These are phyloP conservation scores for Plebejus melissa DNA, from an alignment of 2,888 invertebrate species.

Conservation along the genomic window DNA sequence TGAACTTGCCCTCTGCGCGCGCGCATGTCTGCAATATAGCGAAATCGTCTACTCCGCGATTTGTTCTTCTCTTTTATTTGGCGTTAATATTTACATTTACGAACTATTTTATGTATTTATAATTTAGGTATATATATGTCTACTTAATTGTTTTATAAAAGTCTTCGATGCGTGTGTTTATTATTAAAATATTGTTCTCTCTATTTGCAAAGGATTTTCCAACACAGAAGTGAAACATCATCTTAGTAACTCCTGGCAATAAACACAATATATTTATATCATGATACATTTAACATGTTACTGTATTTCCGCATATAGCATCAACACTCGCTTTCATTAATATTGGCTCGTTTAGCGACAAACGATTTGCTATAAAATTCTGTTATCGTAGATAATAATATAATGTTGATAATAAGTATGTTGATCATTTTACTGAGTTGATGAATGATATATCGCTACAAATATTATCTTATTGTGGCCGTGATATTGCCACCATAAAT, in stretches of 20 bases:
- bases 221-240: not conserved
- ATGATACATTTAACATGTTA: not conserved
- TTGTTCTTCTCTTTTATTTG: not conserved
- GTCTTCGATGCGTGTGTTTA: not conserved
- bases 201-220: not conserved
- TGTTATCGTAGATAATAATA: not conserved
- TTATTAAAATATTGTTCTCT: not conserved
- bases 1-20: conserved; percentile 64
- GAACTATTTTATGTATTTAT: not conserved
- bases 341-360: not conserved
- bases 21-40: conserved; percentile 32
- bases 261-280: not conserved
- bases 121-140: not conserved
- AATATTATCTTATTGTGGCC: conserved; percentile 34
- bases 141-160: not conserved
- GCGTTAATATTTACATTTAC: not conserved
- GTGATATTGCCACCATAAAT: conserved; percentile 40
- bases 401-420: not conserved
- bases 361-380: not conserved
- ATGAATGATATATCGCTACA: not conserved
- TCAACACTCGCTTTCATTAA: conserved; percentile 3
- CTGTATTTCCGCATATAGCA: not conserved
- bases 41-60: conserved; percentile 3
- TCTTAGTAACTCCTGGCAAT: not conserved
- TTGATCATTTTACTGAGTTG: not conserved